Base-by-base conservation (phyloP, 1,140 invertebrate species). In the Micrasema longulum region DNA sequence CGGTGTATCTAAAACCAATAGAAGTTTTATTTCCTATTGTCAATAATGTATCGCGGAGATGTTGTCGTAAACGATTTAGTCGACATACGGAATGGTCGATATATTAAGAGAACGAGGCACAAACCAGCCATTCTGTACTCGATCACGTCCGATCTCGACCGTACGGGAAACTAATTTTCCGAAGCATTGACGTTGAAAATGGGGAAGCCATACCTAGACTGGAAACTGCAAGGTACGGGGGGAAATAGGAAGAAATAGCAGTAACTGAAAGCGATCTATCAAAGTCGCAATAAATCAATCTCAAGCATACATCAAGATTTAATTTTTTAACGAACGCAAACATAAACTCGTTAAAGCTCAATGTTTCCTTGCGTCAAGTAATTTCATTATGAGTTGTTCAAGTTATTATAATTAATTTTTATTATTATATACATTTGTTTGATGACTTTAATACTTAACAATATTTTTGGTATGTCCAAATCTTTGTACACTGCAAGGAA, bases 251-350 rank as follows among this genome's bases (percentile, higher is more conserved):
- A 1, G 57, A 14, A 45, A 43, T 22, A 12, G 55, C 45, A 31
- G 50, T 76, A 72, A 72, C 70, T 69, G 38, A 64, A 53, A 73
- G 53, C 72, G 57, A 76, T 76, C 69, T 69, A 76, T 76, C 75
- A 76, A 68, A 36, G 75, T 73, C 75, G 73, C 75, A 76, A 76
- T 76, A 76, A 76, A 76, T 76, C 75, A 76, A 76, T 76, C 75
- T 73, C 60, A 45, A 36, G 68, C 55, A 75, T 75, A 75, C 63
- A 73, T n/a, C n/a, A n/a, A n/a, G n/a, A n/a, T n/a, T n/a, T n/a
- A n/a, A n/a, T n/a, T n/a, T n/a, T n/a, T n/a, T n/a, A n/a, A n/a
- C n/a, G n/a, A n/a, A n/a, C n/a, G n/a, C n/a, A n/a, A n/a, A n/a
- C n/a, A n/a, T n/a, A n/a, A n/a, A n/a, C n/a, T n/a, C n/a, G n/a